phyloP scores from a whole-genome alignment of 92 coral and sea anemone species.

The Scolanthus callimorphus region DNA sequence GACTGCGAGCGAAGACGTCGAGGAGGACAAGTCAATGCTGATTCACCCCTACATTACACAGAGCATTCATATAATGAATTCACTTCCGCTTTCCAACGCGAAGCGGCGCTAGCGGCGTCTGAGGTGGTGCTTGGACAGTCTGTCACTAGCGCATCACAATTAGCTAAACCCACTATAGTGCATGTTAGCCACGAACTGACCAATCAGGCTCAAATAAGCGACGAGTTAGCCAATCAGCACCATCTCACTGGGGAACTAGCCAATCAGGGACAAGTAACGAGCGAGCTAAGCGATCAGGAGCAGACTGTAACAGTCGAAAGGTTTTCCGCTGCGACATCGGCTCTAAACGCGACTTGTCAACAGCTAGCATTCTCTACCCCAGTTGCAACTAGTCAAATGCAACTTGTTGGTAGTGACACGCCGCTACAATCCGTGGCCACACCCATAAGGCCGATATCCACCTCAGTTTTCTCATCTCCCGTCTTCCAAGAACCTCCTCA shows the following conservation, averaged over 20 bases:
- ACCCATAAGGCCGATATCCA: not conserved
- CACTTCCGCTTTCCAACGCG: not conserved
- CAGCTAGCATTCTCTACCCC: constrained; percentile 30
- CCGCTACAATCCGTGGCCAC: constrained; percentile 12
- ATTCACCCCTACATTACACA: not conserved
- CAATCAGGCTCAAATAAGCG: not conserved
- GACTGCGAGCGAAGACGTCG: not conserved
- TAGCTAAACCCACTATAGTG: no score
- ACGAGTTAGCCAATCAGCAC: not conserved
- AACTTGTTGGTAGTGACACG: constrained; percentile 4
- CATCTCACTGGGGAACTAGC: not conserved
- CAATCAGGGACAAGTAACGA: not conserved
- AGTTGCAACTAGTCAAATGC: constrained; percentile 15
- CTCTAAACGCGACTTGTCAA: constrained; percentile 15
- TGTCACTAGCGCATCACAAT: not conserved
- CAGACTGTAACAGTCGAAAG: constrained; percentile 15
- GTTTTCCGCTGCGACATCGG: constrained; percentile 17
- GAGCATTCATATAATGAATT: constrained; percentile 2
- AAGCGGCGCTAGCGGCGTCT: not conserved
- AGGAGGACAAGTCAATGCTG: not conserved
- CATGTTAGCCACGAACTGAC: not conserved
- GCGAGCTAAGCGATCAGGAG: constrained; percentile 17
- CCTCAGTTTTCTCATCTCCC: not conserved
- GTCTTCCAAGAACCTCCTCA: constrained; percentile 6
- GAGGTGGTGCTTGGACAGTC: not conserved